Evolutionary conservation across 1,140 invertebrate species (phyloP), one percentile per base, ranked within the genome.

Genomic region (Tyrophagus putrescentiae): DNA sequence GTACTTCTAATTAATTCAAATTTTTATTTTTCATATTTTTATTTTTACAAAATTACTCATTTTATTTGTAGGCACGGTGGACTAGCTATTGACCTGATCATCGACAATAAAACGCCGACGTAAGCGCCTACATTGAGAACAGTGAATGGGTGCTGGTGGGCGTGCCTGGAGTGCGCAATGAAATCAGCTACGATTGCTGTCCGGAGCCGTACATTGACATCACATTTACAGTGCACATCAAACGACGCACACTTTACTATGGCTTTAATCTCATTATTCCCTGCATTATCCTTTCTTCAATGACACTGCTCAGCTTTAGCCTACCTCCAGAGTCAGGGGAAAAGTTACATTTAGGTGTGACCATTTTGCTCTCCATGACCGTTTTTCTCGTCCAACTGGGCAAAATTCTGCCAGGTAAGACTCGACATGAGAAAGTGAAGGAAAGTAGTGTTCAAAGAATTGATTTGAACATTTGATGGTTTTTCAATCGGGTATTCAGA

Each of bases 261-360:
- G 96, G 96, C 77, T 98, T 98, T 81, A 98, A 99, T 80, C 82
- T 98, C 69, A 98, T 98, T 73, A 92, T 98, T 70, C 95, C 95
- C 60, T 99, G 95, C 76, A 91, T 98, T 67, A 82, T 98, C 73
- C 94, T 98, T 71, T 92, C 57, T 0, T 94, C 91, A 63, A 94
- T 99, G 87, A 94, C 95, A 62, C 81, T 98, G 68, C 80, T 99
- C 66, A 94, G 94, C 65, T 99, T 98, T 77, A 94, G 92, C 59
- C 79, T 98, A 71, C 94, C 95, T 68, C 92, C 94, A 63, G 94
- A 97, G 73, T 97, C 93, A 61, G 94, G 95, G 71, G 95, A 99
- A 79, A 98, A 98, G 77, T 82, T 99, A 65, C 96, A 94, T 67
- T 79, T 99, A 75, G 95, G 93, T 84, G 88, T 97, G 73, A 97